Evolutionary conservation across 2,113 vertebrate genomes (phyloP), one percentile per base, ranked within the genome.

Genomic region (Syngnathus typhle): DNA sequence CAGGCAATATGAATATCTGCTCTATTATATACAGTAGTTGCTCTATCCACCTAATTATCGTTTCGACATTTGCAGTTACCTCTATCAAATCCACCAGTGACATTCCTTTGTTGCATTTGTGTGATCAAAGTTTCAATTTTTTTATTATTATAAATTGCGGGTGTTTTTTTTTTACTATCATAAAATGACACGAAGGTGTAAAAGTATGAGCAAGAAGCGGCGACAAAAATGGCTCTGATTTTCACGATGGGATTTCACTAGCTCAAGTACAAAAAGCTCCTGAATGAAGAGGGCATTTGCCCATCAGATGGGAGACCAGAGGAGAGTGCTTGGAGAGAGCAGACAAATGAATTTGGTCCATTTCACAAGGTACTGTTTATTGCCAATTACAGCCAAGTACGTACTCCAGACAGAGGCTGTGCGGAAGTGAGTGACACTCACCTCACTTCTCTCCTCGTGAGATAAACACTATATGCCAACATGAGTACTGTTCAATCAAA

Each of bases 371-470:
- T 80, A 61, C 77, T 84, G 71, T 85, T 87, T 84, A 83, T 81
- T 82, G 81, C 67, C 82, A 84, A 89, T 89, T 86, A 88, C 62
- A 77, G 44, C 79, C 61, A 73, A 89, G 87, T 72, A 70, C 84
- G 86, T 72, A 71, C 85, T 87, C 84, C 69, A 78, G 76, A 83
- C 62, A 44, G 49, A 65, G 68, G 74, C 65, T 61, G 64, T n/a
- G 19, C 47, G 37, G 62, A 79, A 67, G 73, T 69, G 68, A 81
- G 77, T 79, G 71, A 75, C 69, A 81, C 60, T 6, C 59, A 49
- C 68, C 83, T 78, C 70, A 61, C 60, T 82, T 79, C 58, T 75
- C 41, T 68, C 67, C 67, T 70, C 49, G 51, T 9, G 8, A 54
- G 58, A 81, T 61, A 73, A 73, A 80, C 74, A 70, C 46, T 59